Conservation (phyloP, 2,113 vertebrate genomes). For the Bufo gargarizans region DNA sequence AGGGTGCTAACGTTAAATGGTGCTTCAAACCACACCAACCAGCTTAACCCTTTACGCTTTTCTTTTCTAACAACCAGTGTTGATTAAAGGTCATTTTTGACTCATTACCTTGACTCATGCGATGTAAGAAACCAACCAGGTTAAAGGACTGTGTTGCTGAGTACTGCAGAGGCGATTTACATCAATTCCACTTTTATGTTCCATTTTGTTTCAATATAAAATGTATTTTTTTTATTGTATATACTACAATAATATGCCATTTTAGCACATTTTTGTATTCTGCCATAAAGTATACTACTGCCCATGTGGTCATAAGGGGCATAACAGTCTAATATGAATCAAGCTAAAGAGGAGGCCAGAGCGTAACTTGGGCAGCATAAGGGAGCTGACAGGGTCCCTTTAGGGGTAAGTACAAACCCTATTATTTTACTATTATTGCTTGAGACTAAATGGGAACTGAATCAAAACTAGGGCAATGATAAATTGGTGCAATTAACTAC, state of each 20-base stretch:
- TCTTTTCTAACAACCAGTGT: not conserved
- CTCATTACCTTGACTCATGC: not conserved
- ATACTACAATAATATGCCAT: not conserved
- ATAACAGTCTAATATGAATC: too few relatives aligned
- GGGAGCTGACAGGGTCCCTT: too few relatives aligned
- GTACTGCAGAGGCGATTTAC: not conserved
- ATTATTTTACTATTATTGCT: too few relatives aligned
- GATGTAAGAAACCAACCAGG: not conserved
- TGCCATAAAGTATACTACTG: too few relatives aligned
- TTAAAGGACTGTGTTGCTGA: not conserved
- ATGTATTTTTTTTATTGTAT: not conserved
- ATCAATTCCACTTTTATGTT: not conserved
- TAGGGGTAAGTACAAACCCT: too few relatives aligned
- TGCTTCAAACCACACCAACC: not conserved
- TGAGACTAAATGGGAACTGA: too few relatives aligned
- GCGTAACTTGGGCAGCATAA: too few relatives aligned
- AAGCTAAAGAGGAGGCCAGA: too few relatives aligned
- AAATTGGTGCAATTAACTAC: too few relatives aligned
- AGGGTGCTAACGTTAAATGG: not conserved
- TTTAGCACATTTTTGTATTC: too few relatives aligned
- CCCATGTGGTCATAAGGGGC: too few relatives aligned
- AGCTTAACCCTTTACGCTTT: not conserved
- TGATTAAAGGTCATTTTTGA: slow-evolving; percentile 10
- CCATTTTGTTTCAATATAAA: not conserved
- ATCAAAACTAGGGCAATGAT: too few relatives aligned